Percentiles rank a stretch among this genome's conserved stretches.
These are phyloP conservation scores for Dinomys branickii DNA, from an alignment of 2,113 vertebrate genomes.

Conservation along the genomic window DNA sequence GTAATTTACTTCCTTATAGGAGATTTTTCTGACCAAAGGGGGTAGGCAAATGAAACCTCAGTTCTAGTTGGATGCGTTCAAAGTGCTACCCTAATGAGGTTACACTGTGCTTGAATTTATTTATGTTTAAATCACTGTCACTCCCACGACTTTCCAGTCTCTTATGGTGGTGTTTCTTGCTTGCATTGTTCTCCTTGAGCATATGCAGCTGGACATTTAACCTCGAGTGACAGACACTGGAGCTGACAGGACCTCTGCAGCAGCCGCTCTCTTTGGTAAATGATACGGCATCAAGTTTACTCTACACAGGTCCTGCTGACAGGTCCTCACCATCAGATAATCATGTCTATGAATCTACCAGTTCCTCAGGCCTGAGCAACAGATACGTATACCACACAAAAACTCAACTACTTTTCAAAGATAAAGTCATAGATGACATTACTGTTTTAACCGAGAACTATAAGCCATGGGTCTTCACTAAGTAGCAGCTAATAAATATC, in stretches of 20 bases:
- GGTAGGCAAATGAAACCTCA: not conserved
- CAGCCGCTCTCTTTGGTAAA: not conserved
- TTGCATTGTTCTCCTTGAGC: not conserved
- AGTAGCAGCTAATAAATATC: not conserved
- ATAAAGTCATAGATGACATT: not conserved
- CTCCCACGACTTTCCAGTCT: not conserved
- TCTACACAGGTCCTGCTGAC: not conserved
- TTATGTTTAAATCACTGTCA: slow-evolving; percentile 26
- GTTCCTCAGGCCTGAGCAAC: not conserved
- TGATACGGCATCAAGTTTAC: not conserved
- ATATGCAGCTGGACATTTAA: not conserved
- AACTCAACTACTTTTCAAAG: slow-evolving; percentile 8
- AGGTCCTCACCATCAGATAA: not conserved
- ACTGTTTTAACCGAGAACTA: not conserved
- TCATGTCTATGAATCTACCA: not conserved
- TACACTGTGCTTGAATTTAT: not conserved
- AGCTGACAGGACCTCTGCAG: not conserved
- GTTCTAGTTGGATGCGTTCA: not conserved
- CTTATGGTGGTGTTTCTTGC: not conserved
- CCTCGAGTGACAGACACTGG: not conserved
- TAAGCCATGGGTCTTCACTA: not conserved
- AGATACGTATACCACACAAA: not conserved
- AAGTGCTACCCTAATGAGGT: not conserved
- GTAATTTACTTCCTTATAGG: not conserved
- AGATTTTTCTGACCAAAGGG: not conserved